phyloP scores from a whole-genome alignment of 2,797 vertebrate genomes.

The Dendrocincla tyrannina region DNA sequence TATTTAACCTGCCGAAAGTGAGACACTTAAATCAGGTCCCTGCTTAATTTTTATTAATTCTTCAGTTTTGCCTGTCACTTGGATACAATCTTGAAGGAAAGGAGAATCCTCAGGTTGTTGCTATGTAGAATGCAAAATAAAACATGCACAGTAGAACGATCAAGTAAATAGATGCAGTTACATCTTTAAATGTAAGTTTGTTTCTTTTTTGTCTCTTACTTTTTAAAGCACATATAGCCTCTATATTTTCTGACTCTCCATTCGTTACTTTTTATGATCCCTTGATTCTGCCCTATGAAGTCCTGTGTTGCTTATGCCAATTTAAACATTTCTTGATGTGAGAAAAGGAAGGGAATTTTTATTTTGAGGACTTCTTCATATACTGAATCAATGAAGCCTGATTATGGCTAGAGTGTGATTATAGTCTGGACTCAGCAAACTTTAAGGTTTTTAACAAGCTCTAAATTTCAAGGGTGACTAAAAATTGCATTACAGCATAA shows the following conservation, averaged over 20 bases:
- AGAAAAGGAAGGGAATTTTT: not conserved
- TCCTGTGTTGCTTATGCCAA: not conserved
- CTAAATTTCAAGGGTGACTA: not conserved
- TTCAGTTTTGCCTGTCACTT: not conserved
- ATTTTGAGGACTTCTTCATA: not conserved
- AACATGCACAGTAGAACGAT: not conserved
- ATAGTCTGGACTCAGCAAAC: not conserved
- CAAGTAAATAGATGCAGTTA: not conserved
- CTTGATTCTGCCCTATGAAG: not conserved
- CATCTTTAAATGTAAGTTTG: not conserved
- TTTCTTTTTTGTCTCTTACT: not conserved
- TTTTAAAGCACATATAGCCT: not conserved
- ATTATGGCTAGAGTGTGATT: not conserved
- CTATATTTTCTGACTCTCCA: not conserved
- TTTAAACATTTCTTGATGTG: not conserved
- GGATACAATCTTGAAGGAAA: not conserved
- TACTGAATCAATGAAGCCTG: not conserved
- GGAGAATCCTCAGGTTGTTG: not conserved
- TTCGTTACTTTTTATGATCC: not conserved
- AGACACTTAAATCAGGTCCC: not conserved
- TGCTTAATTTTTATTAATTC: constrained; percentile 43
- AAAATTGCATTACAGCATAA: not conserved
- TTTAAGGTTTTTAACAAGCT: not conserved
- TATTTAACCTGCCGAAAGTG: not conserved
- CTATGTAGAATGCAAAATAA: not conserved